Evolutionary conservation across 1,140 invertebrate genomes (phyloP).

Genomic region (Uloborus diversus): DNA sequence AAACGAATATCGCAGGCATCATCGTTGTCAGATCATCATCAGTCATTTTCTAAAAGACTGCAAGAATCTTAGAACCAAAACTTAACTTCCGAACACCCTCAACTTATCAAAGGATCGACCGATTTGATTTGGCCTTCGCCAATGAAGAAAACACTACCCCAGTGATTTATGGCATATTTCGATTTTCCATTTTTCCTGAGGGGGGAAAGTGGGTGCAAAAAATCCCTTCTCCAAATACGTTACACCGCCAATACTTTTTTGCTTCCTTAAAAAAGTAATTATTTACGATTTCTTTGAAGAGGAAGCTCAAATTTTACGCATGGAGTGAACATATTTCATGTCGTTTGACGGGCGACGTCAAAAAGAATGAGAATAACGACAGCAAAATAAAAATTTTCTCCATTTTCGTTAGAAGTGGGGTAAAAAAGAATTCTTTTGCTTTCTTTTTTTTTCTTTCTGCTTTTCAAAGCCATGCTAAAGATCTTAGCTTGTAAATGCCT

Average conservation of each 20-base stretch:
- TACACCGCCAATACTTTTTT: not conserved
- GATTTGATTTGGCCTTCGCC: too few relatives aligned
- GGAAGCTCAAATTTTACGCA: conserved; percentile 49
- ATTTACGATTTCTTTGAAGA: conserved; percentile 54
- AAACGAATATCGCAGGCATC: too few relatives aligned
- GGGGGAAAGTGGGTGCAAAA: too few relatives aligned
- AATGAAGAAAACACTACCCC: too few relatives aligned
- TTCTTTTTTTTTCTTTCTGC: not conserved
- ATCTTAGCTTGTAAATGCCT: conserved; percentile 15
- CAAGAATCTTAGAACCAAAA: too few relatives aligned
- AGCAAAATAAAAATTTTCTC: conserved; percentile 1
- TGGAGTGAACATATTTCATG: conserved; percentile 35
- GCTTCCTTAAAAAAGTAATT: conserved; percentile 33
- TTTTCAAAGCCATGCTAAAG: not conserved
- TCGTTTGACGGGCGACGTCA: conserved; percentile 16
- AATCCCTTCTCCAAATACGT: not conserved
- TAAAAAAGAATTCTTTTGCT: conserved; percentile 1
- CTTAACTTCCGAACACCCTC: too few relatives aligned
- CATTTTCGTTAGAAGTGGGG: not conserved
- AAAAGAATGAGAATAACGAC: conserved; percentile 8
- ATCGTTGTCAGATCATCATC: too few relatives aligned
- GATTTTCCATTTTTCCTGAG: too few relatives aligned
- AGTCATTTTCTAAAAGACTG: too few relatives aligned
- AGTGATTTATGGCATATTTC: too few relatives aligned
- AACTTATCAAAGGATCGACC: too few relatives aligned